A percentile compares a stretch with the other conserved stretches of the same genome.
These are phyloP conservation scores for Standfussiana lucernea DNA, from an alignment of 2,888 invertebrate species.

Conservation along the genomic window DNA sequence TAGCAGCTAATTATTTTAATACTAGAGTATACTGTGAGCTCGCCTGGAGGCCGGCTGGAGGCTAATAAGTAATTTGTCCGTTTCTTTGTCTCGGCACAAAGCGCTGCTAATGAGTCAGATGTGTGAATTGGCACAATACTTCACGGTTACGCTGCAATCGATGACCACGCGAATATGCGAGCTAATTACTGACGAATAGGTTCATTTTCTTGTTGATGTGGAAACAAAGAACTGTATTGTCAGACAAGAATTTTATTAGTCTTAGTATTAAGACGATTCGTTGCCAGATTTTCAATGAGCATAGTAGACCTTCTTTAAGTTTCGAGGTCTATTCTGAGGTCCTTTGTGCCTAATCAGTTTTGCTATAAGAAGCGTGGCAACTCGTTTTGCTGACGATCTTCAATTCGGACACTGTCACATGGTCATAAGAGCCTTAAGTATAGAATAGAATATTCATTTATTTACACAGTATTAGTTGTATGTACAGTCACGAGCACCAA, in stretches of 20 bases:
- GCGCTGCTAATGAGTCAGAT: conserved; percentile 45
- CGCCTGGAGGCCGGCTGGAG: conserved; percentile 28
- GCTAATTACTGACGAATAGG: conserved; percentile 30
- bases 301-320: background rate
- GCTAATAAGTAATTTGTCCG: conserved; percentile 26
- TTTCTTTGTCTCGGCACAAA: conserved; percentile 51
- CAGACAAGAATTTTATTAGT: background rate
- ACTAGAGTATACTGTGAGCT: conserved; percentile 30
- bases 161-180: conserved; percentile 23
- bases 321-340: no score
- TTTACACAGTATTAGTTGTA: no score
- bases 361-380: background rate
- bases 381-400: no score
- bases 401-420: no score
- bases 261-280: background rate
- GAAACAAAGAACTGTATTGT: conserved; percentile 26
- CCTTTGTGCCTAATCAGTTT: background rate
- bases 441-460: no score
- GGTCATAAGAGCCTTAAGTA: background rate
- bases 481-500: no score
- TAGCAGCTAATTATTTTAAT: conserved; percentile 44
- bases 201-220: conserved; percentile 5
- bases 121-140: conserved; percentile 34
- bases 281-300: background rate
- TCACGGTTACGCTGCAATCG: conserved; percentile 21